Conservation (phyloP, 2,113 vertebrate genomes). For the Clarias batrachus region DNA sequence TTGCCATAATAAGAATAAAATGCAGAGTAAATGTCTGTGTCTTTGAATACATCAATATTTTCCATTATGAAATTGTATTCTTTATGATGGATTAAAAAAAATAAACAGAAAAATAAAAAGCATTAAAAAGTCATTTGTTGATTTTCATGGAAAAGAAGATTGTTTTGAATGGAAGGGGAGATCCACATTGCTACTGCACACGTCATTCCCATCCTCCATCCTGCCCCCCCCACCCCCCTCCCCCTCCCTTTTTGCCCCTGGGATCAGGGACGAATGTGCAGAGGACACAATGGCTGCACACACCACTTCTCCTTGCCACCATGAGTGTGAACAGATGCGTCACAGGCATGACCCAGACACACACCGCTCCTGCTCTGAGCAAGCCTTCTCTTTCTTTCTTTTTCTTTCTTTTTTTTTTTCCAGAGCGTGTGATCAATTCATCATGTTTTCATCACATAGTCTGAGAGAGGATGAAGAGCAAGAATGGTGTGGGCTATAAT, state of each 20-base stretch:
- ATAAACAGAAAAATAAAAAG: not conserved
- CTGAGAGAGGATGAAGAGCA: not conserved
- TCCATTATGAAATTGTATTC: not conserved
- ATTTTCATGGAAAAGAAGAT: too few species aligned
- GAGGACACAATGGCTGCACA: constrained; percentile 18
- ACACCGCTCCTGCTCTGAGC: constrained; percentile 14
- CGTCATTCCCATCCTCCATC: not conserved
- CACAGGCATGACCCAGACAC: constrained; percentile 12
- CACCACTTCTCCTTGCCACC: not conserved
- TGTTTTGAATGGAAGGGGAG: not conserved
- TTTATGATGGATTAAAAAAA: not conserved
- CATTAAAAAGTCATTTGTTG: not conserved
- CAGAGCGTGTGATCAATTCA: not conserved
- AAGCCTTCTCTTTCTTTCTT: not conserved
- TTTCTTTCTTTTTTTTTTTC: not conserved
- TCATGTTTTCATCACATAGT: constrained; percentile 5
- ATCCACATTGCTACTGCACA: not conserved
- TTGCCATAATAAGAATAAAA: not conserved
- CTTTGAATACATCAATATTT: not conserved
- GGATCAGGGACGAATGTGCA: not conserved
- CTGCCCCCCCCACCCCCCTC: not conserved
- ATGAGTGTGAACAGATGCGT: not conserved
- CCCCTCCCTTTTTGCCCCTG: not conserved
- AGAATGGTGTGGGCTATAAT: not conserved
- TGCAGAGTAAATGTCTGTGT: not conserved